Evolutionary conservation across 2,888 invertebrate genomes (phyloP), one percentile per base, ranked within the genome.

Genomic region (Erebia epiphron): DNA sequence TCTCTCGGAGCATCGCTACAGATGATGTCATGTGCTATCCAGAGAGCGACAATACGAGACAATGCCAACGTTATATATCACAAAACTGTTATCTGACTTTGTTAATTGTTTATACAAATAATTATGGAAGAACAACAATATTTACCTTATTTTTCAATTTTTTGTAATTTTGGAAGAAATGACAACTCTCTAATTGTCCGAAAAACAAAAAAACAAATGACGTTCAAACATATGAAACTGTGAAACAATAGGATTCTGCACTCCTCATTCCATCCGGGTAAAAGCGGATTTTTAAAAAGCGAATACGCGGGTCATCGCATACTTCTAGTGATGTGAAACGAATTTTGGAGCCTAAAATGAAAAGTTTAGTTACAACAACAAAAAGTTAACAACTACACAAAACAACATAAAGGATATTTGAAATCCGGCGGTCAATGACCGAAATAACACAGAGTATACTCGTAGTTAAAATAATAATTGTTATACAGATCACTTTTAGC

Each of bases 141-240:
- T 83, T 93, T 93, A 93, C 93, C 93, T 93, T 90, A 90, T 84
- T 91, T 92, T 88, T 90, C 84, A 91, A 92, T 92, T 92, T 76
- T 93, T 92, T 91, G 92, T 88, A 93, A 93, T 92, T 93, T 93
- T 93, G 92, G 91, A 90, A 92, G 91, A 90, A 92, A 89, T 90
- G 86, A 91, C 88, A 90, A 87, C 86, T 87, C 86, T 90, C 87
- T 91, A 91, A 90, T 89, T 90, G 92, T 91, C 92, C 92, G 92
- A 93, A 92, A 93, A 93, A 92, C 92, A 93, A 93, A 93, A 92
- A 93, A 93, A 93, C 93, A 93, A 93, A 92, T 92, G 93, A 91
- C 89, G 89, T 88, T 92, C 89, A 92, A 92, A 93, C 92, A 92
- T 92, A 91, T 85, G 92, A 93, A 93, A 92, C 87, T 90, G 85